A percentile compares a stretch with the other conserved stretches of the same genome.
phyloP scores from a whole-genome alignment of 2,888 invertebrate genomes.

The Tipula unca region DNA sequence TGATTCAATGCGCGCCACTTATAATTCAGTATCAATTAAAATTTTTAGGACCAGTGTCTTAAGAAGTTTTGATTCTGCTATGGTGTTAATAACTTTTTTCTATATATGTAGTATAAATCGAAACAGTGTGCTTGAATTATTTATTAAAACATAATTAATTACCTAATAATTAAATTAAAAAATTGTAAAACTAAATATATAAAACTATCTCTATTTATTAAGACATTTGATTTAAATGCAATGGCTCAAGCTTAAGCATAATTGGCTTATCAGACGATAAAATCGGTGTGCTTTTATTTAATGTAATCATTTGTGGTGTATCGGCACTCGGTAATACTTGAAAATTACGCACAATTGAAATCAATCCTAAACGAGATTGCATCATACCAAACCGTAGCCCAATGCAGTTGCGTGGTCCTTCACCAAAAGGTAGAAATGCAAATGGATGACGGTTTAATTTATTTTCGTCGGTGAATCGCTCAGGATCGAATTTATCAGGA shows the following conservation, averaged over 20 bases:
- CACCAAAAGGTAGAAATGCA: constrained; percentile 26
- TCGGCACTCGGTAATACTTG: constrained; percentile 28
- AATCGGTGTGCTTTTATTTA: not conserved
- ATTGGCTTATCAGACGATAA: not conserved
- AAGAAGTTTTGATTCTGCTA: too few species aligned
- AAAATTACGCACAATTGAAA: constrained; percentile 21
- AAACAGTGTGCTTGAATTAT: too few species aligned
- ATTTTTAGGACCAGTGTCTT: too few species aligned
- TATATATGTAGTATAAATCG: too few species aligned
- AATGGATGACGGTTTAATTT: constrained; percentile 40
- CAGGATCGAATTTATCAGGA: constrained; percentile 49
- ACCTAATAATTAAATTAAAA: too few species aligned
- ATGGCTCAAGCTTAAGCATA: not conserved
- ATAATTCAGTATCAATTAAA: too few species aligned
- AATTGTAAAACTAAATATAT: too few species aligned
- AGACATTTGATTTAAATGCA: too few species aligned
- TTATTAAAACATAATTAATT: too few species aligned
- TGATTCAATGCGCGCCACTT: too few species aligned
- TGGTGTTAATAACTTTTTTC: too few species aligned
- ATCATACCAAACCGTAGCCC: constrained; percentile 29
- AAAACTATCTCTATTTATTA: too few species aligned
- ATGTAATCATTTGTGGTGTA: constrained; percentile 21
- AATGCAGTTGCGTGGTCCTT: constrained; percentile 24
- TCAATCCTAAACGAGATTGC: constrained; percentile 21
- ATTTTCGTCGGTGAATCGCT: constrained; percentile 46